Percentiles rank a stretch among this genome's conserved stretches.
Evolutionary conservation across 2,113 vertebrate genomes (phyloP).

Genomic region (Vulpes ferrilata): DNA sequence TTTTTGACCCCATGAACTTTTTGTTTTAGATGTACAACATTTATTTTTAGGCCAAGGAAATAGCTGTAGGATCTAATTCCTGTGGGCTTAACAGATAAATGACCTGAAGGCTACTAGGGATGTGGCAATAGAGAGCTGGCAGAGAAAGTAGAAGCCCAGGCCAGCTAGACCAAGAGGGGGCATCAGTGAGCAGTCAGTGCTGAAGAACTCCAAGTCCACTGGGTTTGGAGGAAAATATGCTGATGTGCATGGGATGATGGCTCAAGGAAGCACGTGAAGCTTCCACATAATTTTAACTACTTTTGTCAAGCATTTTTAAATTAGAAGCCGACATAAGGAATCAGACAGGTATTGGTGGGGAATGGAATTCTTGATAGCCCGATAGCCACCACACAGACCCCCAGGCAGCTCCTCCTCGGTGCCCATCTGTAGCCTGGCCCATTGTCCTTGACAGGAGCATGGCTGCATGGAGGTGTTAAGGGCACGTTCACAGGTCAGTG

Average conservation of each 20-base stretch:
- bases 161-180: background rate
- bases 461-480: background rate
- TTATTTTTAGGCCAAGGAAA: background rate
- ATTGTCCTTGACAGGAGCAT: background rate
- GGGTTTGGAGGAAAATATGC: background rate
- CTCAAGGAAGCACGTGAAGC: background rate
- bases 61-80: background rate
- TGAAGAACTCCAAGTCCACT: accelerated
- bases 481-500: background rate
- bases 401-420: background rate
- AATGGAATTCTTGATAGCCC: background rate
- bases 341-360: background rate
- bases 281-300: background rate
- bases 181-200: background rate
- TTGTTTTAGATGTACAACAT: background rate
- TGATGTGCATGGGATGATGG: accelerated
- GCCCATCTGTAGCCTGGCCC: background rate
- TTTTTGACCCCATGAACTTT: background rate
- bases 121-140: no score
- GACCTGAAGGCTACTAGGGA: background rate
- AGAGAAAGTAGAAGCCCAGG: background rate
- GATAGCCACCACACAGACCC: background rate
- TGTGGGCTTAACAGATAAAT: background rate
- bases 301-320: background rate
- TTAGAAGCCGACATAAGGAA: background rate